Percentiles rank a stretch among this genome's conserved stretches.
These are phyloP conservation scores for Hybos culiciformis DNA, from an alignment of 2,888 invertebrate genomes.

Conservation along the genomic window DNA sequence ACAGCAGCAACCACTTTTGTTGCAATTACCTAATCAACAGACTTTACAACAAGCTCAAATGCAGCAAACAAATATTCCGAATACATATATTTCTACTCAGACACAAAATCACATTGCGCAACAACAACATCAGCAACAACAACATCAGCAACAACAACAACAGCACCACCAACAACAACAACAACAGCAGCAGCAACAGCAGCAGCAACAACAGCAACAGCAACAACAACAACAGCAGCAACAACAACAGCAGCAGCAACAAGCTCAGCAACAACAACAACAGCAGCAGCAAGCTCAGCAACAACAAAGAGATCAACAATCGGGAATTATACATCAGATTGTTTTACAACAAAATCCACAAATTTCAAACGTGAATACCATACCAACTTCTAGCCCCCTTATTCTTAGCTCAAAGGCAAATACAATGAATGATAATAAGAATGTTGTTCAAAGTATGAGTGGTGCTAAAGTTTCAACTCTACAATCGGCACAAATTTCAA, in stretches of 20 bases:
- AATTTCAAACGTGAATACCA: background rate
- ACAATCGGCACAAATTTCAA: no score
- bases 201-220: constrained; percentile 8
- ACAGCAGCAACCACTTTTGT: constrained; percentile 11
- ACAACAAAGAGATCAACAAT: constrained; percentile 12
- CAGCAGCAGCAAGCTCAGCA: constrained; percentile 14
- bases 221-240: constrained; percentile 15
- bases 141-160: constrained; percentile 23
- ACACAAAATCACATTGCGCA: constrained; percentile 28
- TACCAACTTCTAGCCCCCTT: background rate
- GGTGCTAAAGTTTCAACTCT: background rate
- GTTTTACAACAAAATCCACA: constrained; percentile 1
- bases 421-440: background rate
- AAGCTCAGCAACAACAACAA: constrained; percentile 12
- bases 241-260: constrained; percentile 19
- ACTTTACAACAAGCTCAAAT: constrained; percentile 14
- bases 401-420: background rate
- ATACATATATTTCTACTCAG: constrained; percentile 37
- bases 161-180: constrained; percentile 24
- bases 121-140: constrained; percentile 18
- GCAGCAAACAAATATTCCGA: constrained; percentile 32
- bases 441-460: background rate
- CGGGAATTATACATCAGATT: constrained; percentile 22
- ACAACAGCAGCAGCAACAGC: constrained; percentile 23
- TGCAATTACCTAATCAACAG: constrained; percentile 19